Base-by-base conservation (phyloP, 2,888 invertebrate genomes). In the Nomada ruficornis region DNA sequence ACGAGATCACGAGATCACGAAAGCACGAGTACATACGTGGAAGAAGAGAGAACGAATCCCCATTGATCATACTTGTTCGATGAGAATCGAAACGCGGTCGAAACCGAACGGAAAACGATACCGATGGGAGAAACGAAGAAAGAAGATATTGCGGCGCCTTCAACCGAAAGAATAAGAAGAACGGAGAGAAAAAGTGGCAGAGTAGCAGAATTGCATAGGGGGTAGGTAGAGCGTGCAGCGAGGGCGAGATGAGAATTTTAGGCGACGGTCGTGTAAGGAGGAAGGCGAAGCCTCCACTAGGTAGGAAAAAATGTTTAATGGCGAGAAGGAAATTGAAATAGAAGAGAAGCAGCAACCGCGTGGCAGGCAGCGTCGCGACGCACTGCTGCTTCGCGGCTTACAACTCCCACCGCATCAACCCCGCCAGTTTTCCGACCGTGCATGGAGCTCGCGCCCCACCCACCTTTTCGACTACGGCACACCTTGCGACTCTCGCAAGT, bases 301-400 rank as follows among this genome's bases (percentile, higher is more conserved):
- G 2, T 47, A 47, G 47, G 47, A 47, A 2, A 5, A 47, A 15
- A 47, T 47, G 47, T 57, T n/a, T 15, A 47, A 57, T 68, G 82
- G 42, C 59, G 60, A 68, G 57, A 59, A 70, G 74, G 63, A 72
- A 23, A 50, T 68, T 54, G 60, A 67, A 67, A 74, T 62, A 71
- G 20, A 42, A 71, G 50, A 71, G 68, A 63, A 82, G 23, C 70
- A 86, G 86, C 89, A 90, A 93, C 93, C 93, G 93, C 91, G 91
- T 93, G 92, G 88, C 83, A 90, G 90, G 89, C 89, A 86, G 89
- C 88, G 91, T 92, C 93, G 91, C 92, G 93, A 93, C 92, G 92
- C 93, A 93, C 93, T 93, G 93, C 91, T 92, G 92, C 88, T 91
- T 87, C 91, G 85, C 88, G 86, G 88, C 88, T 87, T 84, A 70